These are phyloP conservation scores for Wiebesia pumilae DNA, from an alignment of 1,140 invertebrate species.

Conservation along the genomic window DNA sequence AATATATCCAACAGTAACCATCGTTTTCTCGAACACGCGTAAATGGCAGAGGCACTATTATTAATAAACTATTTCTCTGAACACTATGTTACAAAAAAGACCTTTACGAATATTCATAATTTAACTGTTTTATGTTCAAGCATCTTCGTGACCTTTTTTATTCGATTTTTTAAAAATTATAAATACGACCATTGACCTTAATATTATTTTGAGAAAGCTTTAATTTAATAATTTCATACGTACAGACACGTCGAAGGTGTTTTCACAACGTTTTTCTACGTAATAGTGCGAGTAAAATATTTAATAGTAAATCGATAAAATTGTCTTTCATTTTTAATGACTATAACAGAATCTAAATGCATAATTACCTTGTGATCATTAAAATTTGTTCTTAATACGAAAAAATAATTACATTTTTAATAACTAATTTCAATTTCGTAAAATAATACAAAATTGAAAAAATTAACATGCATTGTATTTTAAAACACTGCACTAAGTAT, in stretches of 20 bases:
- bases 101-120: not conserved
- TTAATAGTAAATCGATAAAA: not conserved
- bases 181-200: slow-evolving; percentile 13
- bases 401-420: slow-evolving; percentile 4
- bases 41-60: slow-evolving; percentile 44
- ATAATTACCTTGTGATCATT: not conserved
- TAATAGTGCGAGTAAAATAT: not conserved
- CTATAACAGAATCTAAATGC: slow-evolving; percentile 2
- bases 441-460: not conserved
- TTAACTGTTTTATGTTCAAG: not conserved
- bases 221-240: slow-evolving; percentile 14
- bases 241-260: slow-evolving; percentile 19
- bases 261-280: not conserved
- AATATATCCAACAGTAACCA: slow-evolving; percentile 65
- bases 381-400: not conserved
- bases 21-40: slow-evolving; percentile 46
- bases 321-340: not conserved
- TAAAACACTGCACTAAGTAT: not conserved
- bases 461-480: not conserved
- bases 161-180: slow-evolving; percentile 18
- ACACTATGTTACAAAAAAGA: not conserved
- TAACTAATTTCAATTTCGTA: not conserved
- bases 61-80: slow-evolving; percentile 15
- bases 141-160: not conserved
- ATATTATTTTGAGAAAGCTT: slow-evolving; percentile 8